Base-by-base conservation (phyloP, 2,888 invertebrate genomes). In the Apamea crenata region DNA sequence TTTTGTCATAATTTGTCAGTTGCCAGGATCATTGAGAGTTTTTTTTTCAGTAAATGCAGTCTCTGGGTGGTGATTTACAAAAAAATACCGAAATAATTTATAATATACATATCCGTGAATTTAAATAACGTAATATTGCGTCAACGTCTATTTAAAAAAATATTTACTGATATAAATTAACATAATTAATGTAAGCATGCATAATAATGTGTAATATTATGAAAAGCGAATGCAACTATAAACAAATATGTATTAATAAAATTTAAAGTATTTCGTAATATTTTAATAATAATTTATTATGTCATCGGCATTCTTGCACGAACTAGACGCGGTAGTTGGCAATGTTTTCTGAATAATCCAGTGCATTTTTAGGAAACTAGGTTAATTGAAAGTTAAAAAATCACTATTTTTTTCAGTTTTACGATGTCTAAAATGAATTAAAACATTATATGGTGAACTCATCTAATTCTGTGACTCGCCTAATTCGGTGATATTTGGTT, bases 161-260 rank as follows among this genome's bases (percentile, higher is more conserved):
- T 40, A 47, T 72, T 72, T 36, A 53, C 25, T 63, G 36, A 50
- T 72, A 25, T 68, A n/a, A 44, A 85, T 84, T 80, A 63, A 61
- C 36, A 81, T 82, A 76, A 47, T 82, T 36, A 53, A 53, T 44
- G 10, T 36, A 69, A 72, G 36, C 18, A 50, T 59, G 47, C 56
- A 70, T 79, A 56, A 50, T 63, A n/a, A 66, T 36, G 1, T 67
- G 21, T 29, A 71, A 32, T 47, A 63, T 68, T 84, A 56, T 84
- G 61, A 72, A 63, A 84, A 65, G 5, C 7, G 10, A 80, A 72
- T 80, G 61, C 44, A 72, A 72, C 18, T 18, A 6, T 47, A 59
- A 25, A 50, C 32, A 36, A 50, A 44, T 47, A 32, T 44, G 32
- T n/a, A n/a, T n/a, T n/a, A n/a, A n/a, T n/a, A n/a, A n/a, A 32